These are phyloP conservation scores for Eucidaris tribuloides DNA, from an alignment of 35 echinoderm and acorn worm species.

Conservation along the genomic window DNA sequence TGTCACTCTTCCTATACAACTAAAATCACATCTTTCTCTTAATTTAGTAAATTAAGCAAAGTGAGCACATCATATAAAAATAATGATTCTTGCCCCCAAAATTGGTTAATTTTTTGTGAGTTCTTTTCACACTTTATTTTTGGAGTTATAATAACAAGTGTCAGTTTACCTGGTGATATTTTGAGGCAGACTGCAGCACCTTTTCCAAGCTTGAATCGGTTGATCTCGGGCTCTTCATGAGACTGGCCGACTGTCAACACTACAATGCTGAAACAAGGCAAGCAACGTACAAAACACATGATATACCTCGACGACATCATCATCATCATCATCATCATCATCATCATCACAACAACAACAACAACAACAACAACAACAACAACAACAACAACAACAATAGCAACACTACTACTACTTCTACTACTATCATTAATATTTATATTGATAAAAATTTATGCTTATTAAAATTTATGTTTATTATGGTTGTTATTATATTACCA, in stretches of 20 bases:
- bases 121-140: not conserved
- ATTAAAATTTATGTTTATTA: not conserved
- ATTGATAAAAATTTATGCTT: not conserved
- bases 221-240: conserved; percentile 30
- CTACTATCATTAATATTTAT: not conserved
- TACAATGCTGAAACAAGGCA: conserved; percentile 32
- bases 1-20: too few species aligned
- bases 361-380: not conserved
- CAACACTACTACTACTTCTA: too few species aligned
- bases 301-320: not conserved
- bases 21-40: too few species aligned
- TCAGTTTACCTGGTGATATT: conserved; percentile 67
- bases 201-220: conserved; percentile 33
- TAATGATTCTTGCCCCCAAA: too few species aligned
- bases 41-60: too few species aligned
- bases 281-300: not conserved
- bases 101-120: not conserved
- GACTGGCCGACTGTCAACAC: conserved; percentile 19
- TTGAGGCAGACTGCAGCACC: conserved; percentile 49
- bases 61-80: too few species aligned
- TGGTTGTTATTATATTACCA: too few species aligned
- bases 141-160: not conserved
- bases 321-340: not conserved
- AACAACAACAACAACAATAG: not conserved
- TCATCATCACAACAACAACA: too few species aligned